Percentiles rank a stretch among this genome's conserved stretches.
Conservation (phyloP, 2,888 invertebrate species). For the Stegophylla sp. region DNA sequence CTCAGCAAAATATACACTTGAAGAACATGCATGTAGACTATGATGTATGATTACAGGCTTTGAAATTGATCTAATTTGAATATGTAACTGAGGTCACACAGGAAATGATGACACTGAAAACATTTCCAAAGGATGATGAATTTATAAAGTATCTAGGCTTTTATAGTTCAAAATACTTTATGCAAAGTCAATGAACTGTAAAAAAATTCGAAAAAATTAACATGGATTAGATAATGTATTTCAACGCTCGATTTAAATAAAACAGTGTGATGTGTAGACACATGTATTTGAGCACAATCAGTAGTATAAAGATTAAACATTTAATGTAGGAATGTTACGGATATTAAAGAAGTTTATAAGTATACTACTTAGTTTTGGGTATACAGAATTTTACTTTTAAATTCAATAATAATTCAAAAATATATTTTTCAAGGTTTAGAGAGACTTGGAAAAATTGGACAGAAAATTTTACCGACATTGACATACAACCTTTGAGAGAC, state of each 20-base stretch:
- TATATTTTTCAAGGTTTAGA: too few species aligned
- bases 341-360: too few species aligned
- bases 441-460: too few species aligned
- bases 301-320: too few species aligned
- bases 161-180: not conserved
- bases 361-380: too few species aligned
- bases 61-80: constrained; percentile 23
- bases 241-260: not conserved
- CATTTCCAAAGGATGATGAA: not conserved
- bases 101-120: constrained; percentile 47
- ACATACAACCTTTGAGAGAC: too few species aligned
- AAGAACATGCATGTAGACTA: not conserved
- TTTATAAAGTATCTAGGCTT: constrained; percentile 1
- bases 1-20: not conserved
- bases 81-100: constrained; percentile 40
- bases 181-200: constrained; percentile 9
- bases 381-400: too few species aligned
- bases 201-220: not conserved
- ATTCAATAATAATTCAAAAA: too few species aligned
- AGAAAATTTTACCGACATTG: too few species aligned
- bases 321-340: too few species aligned
- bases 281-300: too few species aligned
- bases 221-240: not conserved
- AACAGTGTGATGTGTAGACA: not conserved
- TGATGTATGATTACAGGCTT: not conserved